phyloP scores from a whole-genome alignment of 2,888 invertebrate genomes.

The Omphaloscelis lunosa region DNA sequence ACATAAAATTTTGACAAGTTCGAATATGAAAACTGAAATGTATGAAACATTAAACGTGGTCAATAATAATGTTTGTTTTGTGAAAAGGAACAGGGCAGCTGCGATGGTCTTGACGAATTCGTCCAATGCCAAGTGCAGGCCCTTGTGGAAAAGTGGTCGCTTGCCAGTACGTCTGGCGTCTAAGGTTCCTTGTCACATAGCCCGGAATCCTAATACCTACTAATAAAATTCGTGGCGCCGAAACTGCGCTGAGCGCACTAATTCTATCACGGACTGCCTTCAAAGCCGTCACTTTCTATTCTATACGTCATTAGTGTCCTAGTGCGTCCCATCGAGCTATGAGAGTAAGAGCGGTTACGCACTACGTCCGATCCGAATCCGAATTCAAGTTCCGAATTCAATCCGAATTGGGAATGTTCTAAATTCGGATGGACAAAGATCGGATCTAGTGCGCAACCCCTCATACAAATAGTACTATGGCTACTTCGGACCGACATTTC shows the following conservation, averaged over 20 bases:
- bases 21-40: slow-evolving; percentile 21
- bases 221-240: too few species aligned
- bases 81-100: slow-evolving; percentile 33
- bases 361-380: too few species aligned
- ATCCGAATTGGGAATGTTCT: too few species aligned
- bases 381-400: too few species aligned
- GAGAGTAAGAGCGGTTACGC: too few species aligned
- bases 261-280: not conserved
- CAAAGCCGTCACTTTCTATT: not conserved
- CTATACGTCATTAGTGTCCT: not conserved
- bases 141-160: slow-evolving; percentile 44
- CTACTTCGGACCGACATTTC: too few species aligned
- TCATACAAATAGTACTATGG: too few species aligned
- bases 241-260: not conserved
- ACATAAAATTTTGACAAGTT: slow-evolving; percentile 51
- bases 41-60: slow-evolving; percentile 3
- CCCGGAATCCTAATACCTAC: not conserved
- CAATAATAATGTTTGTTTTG: slow-evolving; percentile 38
- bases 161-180: slow-evolving; percentile 51
- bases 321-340: too few species aligned
- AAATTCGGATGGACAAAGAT: too few species aligned
- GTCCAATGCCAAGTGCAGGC: slow-evolving; percentile 68
- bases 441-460: too few species aligned
- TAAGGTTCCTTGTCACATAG: slow-evolving; percentile 4
- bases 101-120: slow-evolving; percentile 52